Evolutionary conservation across 2,113 vertebrate genomes (phyloP), one percentile per base, ranked within the genome.

Genomic region (Ceyx cyanopectus): DNA sequence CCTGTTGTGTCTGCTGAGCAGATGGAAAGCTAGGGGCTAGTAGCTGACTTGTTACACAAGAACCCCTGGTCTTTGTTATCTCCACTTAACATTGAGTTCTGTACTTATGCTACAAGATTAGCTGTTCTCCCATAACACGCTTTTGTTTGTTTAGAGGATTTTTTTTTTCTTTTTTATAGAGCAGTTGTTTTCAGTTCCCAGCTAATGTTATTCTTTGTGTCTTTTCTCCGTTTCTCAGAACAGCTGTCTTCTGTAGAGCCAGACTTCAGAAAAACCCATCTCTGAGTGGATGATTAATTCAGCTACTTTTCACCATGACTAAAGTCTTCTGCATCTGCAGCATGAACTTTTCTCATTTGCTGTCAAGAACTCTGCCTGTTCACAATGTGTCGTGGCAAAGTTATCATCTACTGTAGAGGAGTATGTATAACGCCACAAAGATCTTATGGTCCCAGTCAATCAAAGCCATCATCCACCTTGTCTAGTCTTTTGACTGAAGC

Each of bases 51-150:
- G 0, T 65, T 89, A 65, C 75, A 76, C 74, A 14, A 69, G 89
- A 87, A 63, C 75, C 60, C 32, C 70, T 43, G 63, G 16, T 85
- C 79, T 82, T 76, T 69, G 67, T 92, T 94, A 80, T 85, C 82
- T 94, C 67, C 81, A 80, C 72, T 60, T 67, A 82, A 84, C 0
- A 5, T 75, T 1, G 26, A 61, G 67, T 80, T 82, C 79, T 74
- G 74, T 85, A 74, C 87, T 73, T 85, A 41, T 43, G 81, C 85
- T 67, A 58, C 79, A 66, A 46, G 94, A 94, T 89, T 76, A 91
- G 75, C 87, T 82, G 54, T 83, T 91, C 67, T 94, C 72, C 81
- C 78, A 21, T 62, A 66, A 2, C 6, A 27, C 12, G 37, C 48
- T 66, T 11, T 46, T 94, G 85, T 93, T 51, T 3, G 7, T 14